Conservation (phyloP, 53 echinoderm and acorn worm genomes). For the Luidia sarsii region DNA sequence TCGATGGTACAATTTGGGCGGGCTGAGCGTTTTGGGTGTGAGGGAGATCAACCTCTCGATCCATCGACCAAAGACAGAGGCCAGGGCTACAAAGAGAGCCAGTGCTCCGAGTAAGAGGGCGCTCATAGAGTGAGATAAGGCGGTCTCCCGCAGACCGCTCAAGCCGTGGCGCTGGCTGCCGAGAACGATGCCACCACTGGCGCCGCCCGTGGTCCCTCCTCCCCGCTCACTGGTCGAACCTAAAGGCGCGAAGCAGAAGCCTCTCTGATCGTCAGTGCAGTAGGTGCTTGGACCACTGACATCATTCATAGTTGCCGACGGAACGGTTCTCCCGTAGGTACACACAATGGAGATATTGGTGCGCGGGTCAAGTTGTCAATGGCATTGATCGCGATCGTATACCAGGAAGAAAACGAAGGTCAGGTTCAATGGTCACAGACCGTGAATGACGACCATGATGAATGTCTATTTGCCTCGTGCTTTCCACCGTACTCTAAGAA, state of each 20-base stretch:
- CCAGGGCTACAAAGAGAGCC: conserved; percentile 52
- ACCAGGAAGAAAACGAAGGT: too few relatives aligned
- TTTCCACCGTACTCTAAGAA: too few relatives aligned
- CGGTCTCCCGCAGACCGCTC: conserved; percentile 55
- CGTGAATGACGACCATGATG: too few relatives aligned
- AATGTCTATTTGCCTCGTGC: too few relatives aligned
- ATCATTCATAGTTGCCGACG: conserved; percentile 53
- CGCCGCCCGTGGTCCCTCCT: not conserved
- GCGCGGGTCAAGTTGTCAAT: too few relatives aligned
- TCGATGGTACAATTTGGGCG: conserved; percentile 65
- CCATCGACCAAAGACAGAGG: conserved; percentile 45
- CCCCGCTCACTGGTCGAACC: conserved; percentile 42
- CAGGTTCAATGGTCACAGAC: too few relatives aligned
- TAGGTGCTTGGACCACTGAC: conserved; percentile 46
- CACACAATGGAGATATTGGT: too few relatives aligned
- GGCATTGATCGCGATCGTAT: too few relatives aligned
- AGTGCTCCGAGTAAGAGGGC: conserved; percentile 49
- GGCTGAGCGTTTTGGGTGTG: conserved; percentile 20
- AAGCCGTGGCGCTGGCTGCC: conserved; percentile 43
- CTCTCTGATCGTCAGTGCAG: conserved; percentile 41
- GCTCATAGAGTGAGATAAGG: conserved; percentile 55
- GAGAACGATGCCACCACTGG: conserved; percentile 1
- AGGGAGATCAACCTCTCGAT: conserved; percentile 24
- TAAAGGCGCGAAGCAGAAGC: conserved; percentile 39
- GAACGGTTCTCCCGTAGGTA: too few relatives aligned